Evolutionary conservation across 2,888 invertebrate genomes (phyloP).

Genomic region (Philereme transversata): DNA sequence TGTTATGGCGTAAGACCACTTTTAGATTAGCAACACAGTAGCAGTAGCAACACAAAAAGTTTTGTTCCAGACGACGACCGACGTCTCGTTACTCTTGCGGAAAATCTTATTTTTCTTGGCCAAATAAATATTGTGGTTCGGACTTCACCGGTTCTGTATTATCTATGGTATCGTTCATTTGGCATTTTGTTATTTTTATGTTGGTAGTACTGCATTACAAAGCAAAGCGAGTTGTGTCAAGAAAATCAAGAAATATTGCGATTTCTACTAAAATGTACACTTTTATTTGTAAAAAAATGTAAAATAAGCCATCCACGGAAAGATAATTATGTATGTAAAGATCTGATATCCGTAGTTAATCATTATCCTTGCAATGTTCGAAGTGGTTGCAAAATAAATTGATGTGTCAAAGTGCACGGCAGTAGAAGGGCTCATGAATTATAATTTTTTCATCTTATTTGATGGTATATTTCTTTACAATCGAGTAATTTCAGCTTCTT

Average conservation of each 20-base stretch:
- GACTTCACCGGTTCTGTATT: conserved; percentile 8
- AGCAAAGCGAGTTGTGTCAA: conserved; percentile 77
- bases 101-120: no score
- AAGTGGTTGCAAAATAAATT: conserved; percentile 51
- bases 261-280: conserved; percentile 58
- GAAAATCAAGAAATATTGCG: conserved; percentile 54
- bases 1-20: no score
- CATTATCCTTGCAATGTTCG: conserved; percentile 23
- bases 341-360: conserved; percentile 19
- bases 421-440: conserved; percentile 66
- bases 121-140: no score
- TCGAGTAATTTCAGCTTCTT: conserved; percentile 15
- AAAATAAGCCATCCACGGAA: conserved; percentile 47
- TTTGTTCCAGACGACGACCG: no score
- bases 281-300: conserved; percentile 54
- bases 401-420: conserved; percentile 73
- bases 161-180: conserved; percentile 21
- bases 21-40: no score
- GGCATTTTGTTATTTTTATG: conserved; percentile 40
- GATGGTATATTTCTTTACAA: conserved; percentile 44
- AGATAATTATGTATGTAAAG: conserved; percentile 47
- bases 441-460: conserved; percentile 56
- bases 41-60: no score
- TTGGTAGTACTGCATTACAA: conserved; percentile 68
- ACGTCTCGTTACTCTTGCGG: no score